Evolutionary conservation across 2,888 invertebrate genomes (phyloP).

Genomic region (Eupithecia subumbrata): DNA sequence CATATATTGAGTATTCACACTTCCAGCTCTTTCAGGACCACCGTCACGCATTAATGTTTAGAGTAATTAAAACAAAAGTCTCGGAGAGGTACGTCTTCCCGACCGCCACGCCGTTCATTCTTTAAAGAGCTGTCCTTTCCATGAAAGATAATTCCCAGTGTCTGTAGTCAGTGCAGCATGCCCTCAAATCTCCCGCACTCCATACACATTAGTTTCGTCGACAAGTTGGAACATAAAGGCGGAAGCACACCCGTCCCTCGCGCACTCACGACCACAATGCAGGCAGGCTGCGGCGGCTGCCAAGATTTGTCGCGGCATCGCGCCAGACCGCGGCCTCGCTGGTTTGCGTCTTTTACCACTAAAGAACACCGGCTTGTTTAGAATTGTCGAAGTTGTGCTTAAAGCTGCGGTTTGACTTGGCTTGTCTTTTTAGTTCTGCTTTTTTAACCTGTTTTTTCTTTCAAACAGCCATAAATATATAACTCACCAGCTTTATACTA

Average conservation of each 20-base stretch:
- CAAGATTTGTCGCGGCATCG: constrained; percentile 3
- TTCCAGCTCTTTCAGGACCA: too few relatives aligned
- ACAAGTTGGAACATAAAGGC: constrained; percentile 1
- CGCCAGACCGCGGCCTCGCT: not conserved
- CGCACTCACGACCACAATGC: not conserved
- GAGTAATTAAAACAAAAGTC: too few relatives aligned
- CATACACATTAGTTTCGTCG: not conserved
- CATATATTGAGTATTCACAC: not conserved
- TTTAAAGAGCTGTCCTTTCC: not conserved
- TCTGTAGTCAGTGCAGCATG: not conserved
- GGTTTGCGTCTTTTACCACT: not conserved
- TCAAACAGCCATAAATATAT: not conserved
- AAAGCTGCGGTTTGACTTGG: not conserved
- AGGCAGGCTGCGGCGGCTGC: not conserved
- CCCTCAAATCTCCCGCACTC: not conserved
- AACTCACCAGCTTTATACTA: not conserved
- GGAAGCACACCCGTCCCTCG: not conserved
- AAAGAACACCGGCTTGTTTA: not conserved
- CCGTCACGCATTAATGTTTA: too few relatives aligned
- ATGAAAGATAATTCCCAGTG: not conserved
- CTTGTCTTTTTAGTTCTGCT: not conserved
- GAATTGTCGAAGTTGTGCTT: not conserved
- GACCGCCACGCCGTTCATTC: too few relatives aligned
- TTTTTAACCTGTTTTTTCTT: not conserved
- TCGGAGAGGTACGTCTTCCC: too few relatives aligned